Evolutionary conservation across 2,113 vertebrate genomes (phyloP), one percentile per base, ranked within the genome.

Genomic region (Pica pica): DNA sequence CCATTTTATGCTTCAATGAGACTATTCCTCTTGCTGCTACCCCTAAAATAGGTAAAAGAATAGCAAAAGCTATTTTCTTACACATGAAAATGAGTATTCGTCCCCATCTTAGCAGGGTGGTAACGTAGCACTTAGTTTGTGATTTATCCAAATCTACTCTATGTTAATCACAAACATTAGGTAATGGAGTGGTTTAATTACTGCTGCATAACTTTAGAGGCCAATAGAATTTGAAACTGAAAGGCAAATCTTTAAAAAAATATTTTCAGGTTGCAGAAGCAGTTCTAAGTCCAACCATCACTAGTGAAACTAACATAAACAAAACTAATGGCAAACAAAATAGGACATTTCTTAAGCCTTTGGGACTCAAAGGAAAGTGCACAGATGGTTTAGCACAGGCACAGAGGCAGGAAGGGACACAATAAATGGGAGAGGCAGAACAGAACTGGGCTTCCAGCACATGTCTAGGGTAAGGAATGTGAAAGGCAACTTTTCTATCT

Each of bases 71-170:
- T 55, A 20, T 82, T 77, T 65, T 41, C 47, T 53, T 53, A 57
- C 31, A 24, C 12, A 35, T 7, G 39, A 53, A 70, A 63, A 50
- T 2, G 7, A 76, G 2, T n/a, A 69, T 41, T 83, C 16, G 17
- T n/a, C 20, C 15, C 19, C 24, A 1, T 39, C 16, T 65, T 49
- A 76, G 28, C 24, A 68, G 23, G 26, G 11, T 82, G 26, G 11
- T 21, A 50, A 60, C 0, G 0, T 0, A 75, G 35, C 37, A 64
- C 20, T 60, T 52, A 59, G 16, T 53, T 53, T 65, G 27, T 53
- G 22, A 57, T 33, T 63, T 57, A 55, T 9, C n/a, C 30, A 79
- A 73, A 47, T 20, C 60, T 23, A 14, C 14, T 21, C 10, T 18
- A 70, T 16, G 8, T 68, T 85, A 90, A 46, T 27, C 16, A 69